These are phyloP conservation scores for Caenorhabditis sinica DNA, from an alignment of 2,888 invertebrate genomes.

Conservation along the genomic window DNA sequence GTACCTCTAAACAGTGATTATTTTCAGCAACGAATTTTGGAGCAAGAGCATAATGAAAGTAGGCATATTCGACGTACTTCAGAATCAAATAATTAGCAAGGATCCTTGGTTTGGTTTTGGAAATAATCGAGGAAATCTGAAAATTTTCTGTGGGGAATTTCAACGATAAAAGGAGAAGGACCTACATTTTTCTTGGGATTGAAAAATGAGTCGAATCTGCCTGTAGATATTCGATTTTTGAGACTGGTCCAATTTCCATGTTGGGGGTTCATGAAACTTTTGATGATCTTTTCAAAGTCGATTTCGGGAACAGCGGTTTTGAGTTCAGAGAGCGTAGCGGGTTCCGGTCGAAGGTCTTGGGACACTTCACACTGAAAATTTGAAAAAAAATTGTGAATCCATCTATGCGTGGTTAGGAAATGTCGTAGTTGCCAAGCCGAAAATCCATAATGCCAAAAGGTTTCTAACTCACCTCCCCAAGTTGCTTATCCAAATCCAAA, in stretches of 20 bases:
- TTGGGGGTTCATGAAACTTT: conserved; percentile 3
- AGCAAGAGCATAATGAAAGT: not conserved
- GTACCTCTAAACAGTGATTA: conserved; percentile 13
- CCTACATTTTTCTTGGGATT: not conserved
- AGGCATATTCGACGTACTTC: conserved; percentile 29
- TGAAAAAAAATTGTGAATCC: not conserved
- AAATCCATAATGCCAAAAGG: no score
- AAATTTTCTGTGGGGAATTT: not conserved
- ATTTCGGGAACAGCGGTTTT: conserved; percentile 8
- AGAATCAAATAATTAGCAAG: conserved; percentile 35
- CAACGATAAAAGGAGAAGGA: not conserved
- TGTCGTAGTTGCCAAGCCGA: no score
- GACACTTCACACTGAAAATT: not conserved
- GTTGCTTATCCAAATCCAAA: conserved; percentile 12
- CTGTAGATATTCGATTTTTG: not conserved
- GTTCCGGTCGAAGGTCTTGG: not conserved
- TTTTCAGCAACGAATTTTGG: not conserved
- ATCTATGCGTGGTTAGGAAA: no score
- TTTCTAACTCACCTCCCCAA: not conserved
- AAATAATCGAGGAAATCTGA: conserved; percentile 14
- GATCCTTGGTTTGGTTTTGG: not conserved
- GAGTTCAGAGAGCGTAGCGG: not conserved
- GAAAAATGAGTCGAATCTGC: conserved; percentile 13
- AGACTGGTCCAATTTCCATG: conserved; percentile 22
- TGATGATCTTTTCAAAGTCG: conserved; percentile 32